A percentile compares a stretch with the other conserved stretches of the same genome.
These are phyloP conservation scores for Rhinolophus ferrumequinum DNA, from an alignment of 2,113 vertebrate species.

Conservation along the genomic window DNA sequence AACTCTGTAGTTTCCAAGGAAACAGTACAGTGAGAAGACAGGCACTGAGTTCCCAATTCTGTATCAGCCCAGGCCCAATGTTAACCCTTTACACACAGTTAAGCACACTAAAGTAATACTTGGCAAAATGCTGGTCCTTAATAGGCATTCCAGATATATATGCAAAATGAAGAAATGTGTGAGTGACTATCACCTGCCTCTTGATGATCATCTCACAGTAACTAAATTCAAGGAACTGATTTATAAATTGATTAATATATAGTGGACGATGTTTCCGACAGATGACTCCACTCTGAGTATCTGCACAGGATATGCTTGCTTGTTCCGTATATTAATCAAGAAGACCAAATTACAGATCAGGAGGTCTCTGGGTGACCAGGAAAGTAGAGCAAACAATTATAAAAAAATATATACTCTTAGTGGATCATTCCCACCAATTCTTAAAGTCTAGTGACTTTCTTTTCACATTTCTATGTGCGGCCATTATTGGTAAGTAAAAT, in stretches of 20 bases:
- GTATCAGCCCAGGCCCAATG: not conserved
- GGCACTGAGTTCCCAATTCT: not conserved
- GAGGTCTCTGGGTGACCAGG: not conserved
- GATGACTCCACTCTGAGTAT: not conserved
- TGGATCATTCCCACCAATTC: not conserved
- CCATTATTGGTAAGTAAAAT: not conserved
- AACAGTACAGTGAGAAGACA: conserved; percentile 17
- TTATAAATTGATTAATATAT: not conserved
- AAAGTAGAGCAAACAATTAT: not conserved
- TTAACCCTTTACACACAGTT: not conserved
- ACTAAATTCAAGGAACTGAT: not conserved
- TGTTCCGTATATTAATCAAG: not conserved
- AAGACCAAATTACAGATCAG: not conserved
- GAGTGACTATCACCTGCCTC: not conserved
- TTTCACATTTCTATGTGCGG: not conserved
- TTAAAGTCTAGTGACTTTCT: not conserved
- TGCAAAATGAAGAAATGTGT: not conserved
- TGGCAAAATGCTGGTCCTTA: too few relatives aligned
- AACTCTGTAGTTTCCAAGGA: conserved; percentile 73
- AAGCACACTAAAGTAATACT: not conserved
- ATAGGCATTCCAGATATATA: not conserved
- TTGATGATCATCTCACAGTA: not conserved
- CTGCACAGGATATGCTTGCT: not conserved
- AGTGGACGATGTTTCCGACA: not conserved
- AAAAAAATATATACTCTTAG: not conserved